Evolutionary conservation across 2,113 vertebrate genomes (phyloP).

Genomic region (Brachypteracias leptosomus): DNA sequence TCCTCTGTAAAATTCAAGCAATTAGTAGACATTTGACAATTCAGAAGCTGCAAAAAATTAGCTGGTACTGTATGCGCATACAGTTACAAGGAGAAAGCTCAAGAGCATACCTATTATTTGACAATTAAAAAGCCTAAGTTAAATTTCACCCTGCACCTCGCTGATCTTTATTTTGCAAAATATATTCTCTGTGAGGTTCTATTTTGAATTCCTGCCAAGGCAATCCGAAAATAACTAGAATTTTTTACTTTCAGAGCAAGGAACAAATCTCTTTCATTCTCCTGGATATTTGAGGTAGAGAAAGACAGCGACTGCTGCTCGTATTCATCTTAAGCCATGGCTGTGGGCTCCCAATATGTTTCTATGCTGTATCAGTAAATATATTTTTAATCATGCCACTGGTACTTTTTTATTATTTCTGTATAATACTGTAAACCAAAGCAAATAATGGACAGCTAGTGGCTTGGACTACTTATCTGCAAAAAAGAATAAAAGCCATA

Average conservation of each 20-base stretch:
- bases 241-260: not conserved
- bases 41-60: not conserved
- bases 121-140: not conserved
- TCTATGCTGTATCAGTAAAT: not conserved
- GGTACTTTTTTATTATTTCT: not conserved
- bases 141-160: slow-evolving; percentile 20
- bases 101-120: not conserved
- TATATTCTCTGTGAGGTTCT: not conserved
- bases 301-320: not conserved
- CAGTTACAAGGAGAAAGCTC: not conserved
- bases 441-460: not conserved
- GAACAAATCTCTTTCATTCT: not conserved
- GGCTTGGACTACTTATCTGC: not conserved
- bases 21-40: not conserved
- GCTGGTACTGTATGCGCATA: not conserved
- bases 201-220: not conserved
- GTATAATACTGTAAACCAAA: not conserved
- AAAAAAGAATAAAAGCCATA: not conserved
- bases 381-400: not conserved
- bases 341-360: not conserved
- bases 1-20: not conserved
- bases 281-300: not conserved
- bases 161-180: slow-evolving; percentile 33
- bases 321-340: not conserved
- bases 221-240: not conserved